A percentile compares a stretch with the other conserved stretches of the same genome.
phyloP scores from a whole-genome alignment of 2,888 invertebrate species.

The Phengaris alcon region DNA sequence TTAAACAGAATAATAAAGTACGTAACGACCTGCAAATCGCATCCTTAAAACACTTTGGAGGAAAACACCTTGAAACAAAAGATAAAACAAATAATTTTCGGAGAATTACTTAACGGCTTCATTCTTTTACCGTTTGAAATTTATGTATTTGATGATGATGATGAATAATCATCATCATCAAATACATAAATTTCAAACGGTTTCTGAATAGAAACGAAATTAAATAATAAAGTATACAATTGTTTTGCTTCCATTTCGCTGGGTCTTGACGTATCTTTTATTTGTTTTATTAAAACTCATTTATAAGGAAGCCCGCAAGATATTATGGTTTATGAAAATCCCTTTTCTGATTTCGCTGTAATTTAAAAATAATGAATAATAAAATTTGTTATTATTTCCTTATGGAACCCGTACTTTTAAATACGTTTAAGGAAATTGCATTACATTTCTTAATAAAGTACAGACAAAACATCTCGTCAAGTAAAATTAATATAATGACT shows the following conservation, averaged over 20 bases:
- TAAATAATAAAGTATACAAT: conserved; percentile 74
- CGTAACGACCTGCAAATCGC: not conserved
- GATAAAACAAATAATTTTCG: conserved; percentile 21
- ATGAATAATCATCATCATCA: conserved; percentile 50
- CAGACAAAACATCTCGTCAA: not conserved
- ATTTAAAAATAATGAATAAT: conserved; percentile 47
- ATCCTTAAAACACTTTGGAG: not conserved
- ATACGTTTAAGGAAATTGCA: conserved; percentile 36
- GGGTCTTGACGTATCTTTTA: conserved; percentile 60
- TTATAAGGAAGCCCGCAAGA: conserved; percentile 62
- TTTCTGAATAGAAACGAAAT: conserved; percentile 64
- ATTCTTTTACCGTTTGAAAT: not conserved
- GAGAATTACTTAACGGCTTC: not conserved
- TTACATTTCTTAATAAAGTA: conserved; percentile 34
- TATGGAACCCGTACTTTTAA: conserved; percentile 34
- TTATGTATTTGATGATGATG: conserved; percentile 38
- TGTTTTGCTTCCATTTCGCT: conserved; percentile 65
- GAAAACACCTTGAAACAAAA: conserved; percentile 10
- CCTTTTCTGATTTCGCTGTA: conserved; percentile 45
- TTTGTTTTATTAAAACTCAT: conserved; percentile 67
- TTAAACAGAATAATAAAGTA: conserved; percentile 23
- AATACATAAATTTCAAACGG: not conserved
- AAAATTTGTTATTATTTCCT: conserved; percentile 44
- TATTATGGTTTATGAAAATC: conserved; percentile 53
- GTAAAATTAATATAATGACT: not conserved